Evolutionary conservation across 2,797 vertebrate species (phyloP), one percentile per base, ranked within the genome.

Genomic region (Heliangelus exortis): DNA sequence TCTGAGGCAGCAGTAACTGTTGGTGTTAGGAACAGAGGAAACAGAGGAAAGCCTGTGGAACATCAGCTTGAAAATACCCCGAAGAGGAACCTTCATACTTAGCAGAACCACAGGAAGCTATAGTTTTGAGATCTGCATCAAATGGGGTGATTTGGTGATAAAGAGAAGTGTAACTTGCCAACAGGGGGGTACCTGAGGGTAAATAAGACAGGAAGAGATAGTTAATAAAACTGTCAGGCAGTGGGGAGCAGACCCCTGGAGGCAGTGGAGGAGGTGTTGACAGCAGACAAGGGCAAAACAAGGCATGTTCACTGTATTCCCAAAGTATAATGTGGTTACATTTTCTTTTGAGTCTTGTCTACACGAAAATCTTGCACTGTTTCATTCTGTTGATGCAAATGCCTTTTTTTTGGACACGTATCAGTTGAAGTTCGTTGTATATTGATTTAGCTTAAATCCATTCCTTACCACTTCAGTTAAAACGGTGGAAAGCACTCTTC

Each of bases 341-440:
- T 92, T 82, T 96, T 87, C 84, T 69, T 82, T 47, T 59, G 39
- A 76, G 34, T 66, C 86, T 96, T 89, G 67, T 87, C 89, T 89
- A 59, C 48, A 14, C 82, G 75, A 79, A 89, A 79, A 87, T 90
- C 84, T 95, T 78, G 59, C 2, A 2, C 59, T 45, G 31, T 55
- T 93, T 94, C 71, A 79, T 94, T 93, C 92, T 55, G 55, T 67
- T 66, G 67, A 95, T 79, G 81, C 74, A 84, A 94, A 93, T 95
- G 55, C 55, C 72, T 90, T 90, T 93, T 39, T 41, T 92, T 87
- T 92, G 86, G 90, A 89, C 81, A 82, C 13, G 0, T 82, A 87
- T 87, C 90, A 92, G 48, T 82, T 90, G 39, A 92, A 89, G 25
- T 76, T 22, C 0, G 2, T 59, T 87, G n/a, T 72, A 26, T 76